Conservation (phyloP, 2,888 invertebrate species). For the Ophion costatus region DNA sequence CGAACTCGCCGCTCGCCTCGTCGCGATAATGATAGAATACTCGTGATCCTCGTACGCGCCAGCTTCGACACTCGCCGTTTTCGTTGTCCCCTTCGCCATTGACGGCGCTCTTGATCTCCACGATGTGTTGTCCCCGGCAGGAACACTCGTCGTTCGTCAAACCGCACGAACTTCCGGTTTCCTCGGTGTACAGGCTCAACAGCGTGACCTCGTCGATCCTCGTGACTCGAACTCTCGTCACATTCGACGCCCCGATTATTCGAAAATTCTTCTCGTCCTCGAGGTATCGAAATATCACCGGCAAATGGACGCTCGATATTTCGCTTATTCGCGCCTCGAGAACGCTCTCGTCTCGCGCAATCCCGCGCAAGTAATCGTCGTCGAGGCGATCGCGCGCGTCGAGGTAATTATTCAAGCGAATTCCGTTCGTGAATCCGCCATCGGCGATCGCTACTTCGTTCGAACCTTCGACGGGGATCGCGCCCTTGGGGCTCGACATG, state of each 20-base stretch:
- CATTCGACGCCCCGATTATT: slow-evolving; percentile 63
- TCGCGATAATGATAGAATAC: slow-evolving; percentile 70
- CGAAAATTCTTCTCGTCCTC: slow-evolving; percentile 70
- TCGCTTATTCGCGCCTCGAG: slow-evolving; percentile 63
- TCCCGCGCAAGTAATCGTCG: neutral
- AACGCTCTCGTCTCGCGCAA: slow-evolving; percentile 43
- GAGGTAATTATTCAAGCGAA: slow-evolving; percentile 45
- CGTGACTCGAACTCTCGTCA: slow-evolving; percentile 67
- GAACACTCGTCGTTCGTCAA: slow-evolving; percentile 70
- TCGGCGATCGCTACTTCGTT: slow-evolving; percentile 13
- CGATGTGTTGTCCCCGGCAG: slow-evolving; percentile 71
- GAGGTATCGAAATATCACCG: slow-evolving; percentile 71
- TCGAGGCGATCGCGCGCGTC: slow-evolving; percentile 25
- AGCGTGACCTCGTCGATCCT: slow-evolving; percentile 63
- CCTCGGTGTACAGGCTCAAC: slow-evolving; percentile 71
- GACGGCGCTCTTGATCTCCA: slow-evolving; percentile 63
- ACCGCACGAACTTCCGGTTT: slow-evolving; percentile 71
- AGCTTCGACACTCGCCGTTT: slow-evolving; percentile 35
- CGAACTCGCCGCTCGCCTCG: slow-evolving; percentile 64
- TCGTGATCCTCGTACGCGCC: slow-evolving; percentile 52
- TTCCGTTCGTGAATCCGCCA: slow-evolving; percentile 69
- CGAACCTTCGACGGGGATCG: neutral
- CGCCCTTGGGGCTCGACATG: neutral
- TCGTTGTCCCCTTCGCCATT: slow-evolving; percentile 11
- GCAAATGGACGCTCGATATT: slow-evolving; percentile 43